Evolutionary conservation across 2,113 vertebrate species (phyloP).

Genomic region (Tragelaphus strepsiceros): DNA sequence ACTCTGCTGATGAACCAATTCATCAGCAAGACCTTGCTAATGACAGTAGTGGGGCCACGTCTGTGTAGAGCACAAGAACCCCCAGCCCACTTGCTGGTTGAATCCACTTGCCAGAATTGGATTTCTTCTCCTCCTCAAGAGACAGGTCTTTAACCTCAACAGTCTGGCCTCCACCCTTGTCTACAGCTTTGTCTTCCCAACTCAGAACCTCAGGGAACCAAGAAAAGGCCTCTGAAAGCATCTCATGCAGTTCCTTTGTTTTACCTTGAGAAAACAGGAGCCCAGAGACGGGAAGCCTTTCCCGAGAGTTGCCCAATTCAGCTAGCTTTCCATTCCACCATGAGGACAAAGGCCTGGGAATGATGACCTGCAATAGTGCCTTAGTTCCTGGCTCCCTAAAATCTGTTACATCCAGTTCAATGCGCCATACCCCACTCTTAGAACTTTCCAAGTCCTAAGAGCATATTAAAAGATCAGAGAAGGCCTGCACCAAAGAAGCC

Average conservation of each 20-base stretch:
- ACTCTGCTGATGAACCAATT: background rate
- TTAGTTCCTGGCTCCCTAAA: background rate
- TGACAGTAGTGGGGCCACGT: background rate
- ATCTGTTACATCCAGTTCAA: background rate
- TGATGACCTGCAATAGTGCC: background rate
- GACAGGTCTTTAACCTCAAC: background rate
- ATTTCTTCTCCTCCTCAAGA: background rate
- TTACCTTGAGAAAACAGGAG: background rate
- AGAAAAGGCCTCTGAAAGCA: background rate
- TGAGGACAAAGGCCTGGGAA: background rate
- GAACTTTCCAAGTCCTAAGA: background rate
- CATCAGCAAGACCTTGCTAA: background rate
- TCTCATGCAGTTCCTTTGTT: background rate
- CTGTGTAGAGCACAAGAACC: background rate
- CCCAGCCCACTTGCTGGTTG: background rate
- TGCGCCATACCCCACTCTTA: background rate
- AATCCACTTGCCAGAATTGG: background rate
- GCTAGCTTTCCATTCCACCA: background rate
- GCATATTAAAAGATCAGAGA: background rate
- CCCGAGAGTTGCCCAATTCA: background rate
- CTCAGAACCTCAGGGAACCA: background rate
- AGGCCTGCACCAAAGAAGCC: background rate
- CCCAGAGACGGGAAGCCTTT: background rate
- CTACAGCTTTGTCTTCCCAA: background rate
- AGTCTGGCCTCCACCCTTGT: background rate